phyloP scores from a whole-genome alignment of 2,797 vertebrate genomes.

The Crossoptilon crossoptilon region DNA sequence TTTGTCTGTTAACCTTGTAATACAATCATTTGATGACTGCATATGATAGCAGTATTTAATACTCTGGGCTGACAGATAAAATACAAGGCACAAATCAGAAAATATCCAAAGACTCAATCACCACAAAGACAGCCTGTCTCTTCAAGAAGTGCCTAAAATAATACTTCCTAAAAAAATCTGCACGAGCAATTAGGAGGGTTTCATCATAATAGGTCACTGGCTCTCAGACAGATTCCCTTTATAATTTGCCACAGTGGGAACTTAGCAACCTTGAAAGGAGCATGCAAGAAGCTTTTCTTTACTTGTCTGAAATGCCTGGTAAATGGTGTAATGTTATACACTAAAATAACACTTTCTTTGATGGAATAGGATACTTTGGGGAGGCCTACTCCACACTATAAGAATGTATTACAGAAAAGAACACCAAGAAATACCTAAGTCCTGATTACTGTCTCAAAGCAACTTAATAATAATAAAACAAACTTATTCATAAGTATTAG shows the following conservation, averaged over 20 bases:
- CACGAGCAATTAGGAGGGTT: neutral
- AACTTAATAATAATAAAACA: neutral
- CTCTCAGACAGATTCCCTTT: neutral
- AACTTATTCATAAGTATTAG: conserved; percentile 34
- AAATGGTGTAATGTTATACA: neutral
- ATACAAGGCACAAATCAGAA: conserved; percentile 10
- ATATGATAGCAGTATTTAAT: conserved; percentile 23
- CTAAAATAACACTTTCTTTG: neutral
- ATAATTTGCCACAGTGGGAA: neutral
- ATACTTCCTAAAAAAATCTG: neutral
- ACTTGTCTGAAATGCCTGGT: neutral
- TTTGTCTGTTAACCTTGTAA: conserved; percentile 41
- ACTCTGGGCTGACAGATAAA: conserved; percentile 11
- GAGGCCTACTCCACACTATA: neutral
- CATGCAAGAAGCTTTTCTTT: neutral
- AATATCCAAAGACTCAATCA: neutral
- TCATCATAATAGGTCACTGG: neutral
- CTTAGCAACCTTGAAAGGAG: neutral
- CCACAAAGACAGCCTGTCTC: neutral
- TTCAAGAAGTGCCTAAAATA: neutral
- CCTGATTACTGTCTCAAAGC: neutral
- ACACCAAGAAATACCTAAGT: neutral
- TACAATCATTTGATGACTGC: neutral
- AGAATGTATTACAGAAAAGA: neutral
- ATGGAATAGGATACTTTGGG: neutral